phyloP scores from a whole-genome alignment of 2,797 vertebrate genomes.

The Gallinago stenura region DNA sequence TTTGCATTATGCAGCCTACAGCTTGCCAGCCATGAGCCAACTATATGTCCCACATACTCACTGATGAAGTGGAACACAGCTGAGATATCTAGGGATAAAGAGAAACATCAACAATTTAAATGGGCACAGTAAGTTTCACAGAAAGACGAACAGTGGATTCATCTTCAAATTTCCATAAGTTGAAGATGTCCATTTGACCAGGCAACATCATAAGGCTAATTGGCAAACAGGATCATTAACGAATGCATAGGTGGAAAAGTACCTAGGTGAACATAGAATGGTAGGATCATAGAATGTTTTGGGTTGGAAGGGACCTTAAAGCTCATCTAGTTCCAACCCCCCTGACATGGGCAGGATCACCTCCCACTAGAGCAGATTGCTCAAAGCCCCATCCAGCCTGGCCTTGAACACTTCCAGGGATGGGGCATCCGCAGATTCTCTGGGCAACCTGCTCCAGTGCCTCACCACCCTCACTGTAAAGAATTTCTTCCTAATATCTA shows the following conservation, averaged over 20 bases:
- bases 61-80: not conserved
- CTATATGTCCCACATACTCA: not conserved
- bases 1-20: not conserved
- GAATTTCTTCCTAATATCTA: not conserved
- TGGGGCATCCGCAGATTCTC: not conserved
- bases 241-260: not conserved
- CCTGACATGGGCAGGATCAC: not conserved
- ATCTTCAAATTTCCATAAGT: not conserved
- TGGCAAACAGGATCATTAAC: not conserved
- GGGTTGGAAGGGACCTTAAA: not conserved
- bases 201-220: not conserved
- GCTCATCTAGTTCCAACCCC: not conserved
- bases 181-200: not conserved
- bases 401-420: not conserved
- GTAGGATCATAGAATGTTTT: not conserved
- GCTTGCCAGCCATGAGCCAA: not conserved
- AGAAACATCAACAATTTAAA: not conserved
- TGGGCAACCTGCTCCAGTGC: not conserved
- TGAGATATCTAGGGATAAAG: not conserved
- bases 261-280: not conserved
- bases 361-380: not conserved
- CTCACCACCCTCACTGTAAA: not conserved
- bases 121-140: not conserved
- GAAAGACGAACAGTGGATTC: not conserved
- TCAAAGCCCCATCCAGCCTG: not conserved